phyloP scores from a whole-genome alignment of 1,140 invertebrate genomes.

The Caenorhabditis tropicalis region DNA sequence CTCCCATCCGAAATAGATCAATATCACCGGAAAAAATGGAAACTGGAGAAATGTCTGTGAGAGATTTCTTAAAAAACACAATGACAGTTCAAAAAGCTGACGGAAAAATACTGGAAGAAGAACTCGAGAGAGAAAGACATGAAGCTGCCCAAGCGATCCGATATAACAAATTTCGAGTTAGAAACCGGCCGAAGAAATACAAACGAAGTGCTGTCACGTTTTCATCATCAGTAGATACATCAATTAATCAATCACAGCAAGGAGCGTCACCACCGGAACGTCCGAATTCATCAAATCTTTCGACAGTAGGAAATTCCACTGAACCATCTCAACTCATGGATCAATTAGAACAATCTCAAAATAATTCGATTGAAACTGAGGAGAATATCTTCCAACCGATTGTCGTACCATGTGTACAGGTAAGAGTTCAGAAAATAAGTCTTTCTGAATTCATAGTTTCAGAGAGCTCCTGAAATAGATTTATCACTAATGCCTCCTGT shows the following conservation, averaged over 20 bases:
- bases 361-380: not conserved
- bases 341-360: not conserved
- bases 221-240: not conserved
- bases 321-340: not conserved
- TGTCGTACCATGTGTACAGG: not conserved
- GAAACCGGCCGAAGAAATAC: slow-evolving; percentile 25
- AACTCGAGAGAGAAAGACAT: not conserved
- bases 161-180: slow-evolving; percentile 16
- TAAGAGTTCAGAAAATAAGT: not conserved
- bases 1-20: not conserved
- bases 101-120: slow-evolving; percentile 25
- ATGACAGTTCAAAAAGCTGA: slow-evolving; percentile 25
- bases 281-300: not conserved
- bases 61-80: slow-evolving; percentile 16
- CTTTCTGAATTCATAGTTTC: not conserved
- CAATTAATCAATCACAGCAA: no score
- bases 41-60: not conserved
- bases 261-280: not conserved
- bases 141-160: slow-evolving; percentile 10
- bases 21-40: slow-evolving; percentile 15
- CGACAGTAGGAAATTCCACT: not conserved
- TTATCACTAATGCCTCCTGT: slow-evolving; percentile 3
- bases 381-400: slow-evolving; percentile 18
- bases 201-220: slow-evolving; percentile 22
- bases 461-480: not conserved